phyloP scores from a whole-genome alignment of 64 coral and sea anemone species.

The Cladopsammia gracilis region DNA sequence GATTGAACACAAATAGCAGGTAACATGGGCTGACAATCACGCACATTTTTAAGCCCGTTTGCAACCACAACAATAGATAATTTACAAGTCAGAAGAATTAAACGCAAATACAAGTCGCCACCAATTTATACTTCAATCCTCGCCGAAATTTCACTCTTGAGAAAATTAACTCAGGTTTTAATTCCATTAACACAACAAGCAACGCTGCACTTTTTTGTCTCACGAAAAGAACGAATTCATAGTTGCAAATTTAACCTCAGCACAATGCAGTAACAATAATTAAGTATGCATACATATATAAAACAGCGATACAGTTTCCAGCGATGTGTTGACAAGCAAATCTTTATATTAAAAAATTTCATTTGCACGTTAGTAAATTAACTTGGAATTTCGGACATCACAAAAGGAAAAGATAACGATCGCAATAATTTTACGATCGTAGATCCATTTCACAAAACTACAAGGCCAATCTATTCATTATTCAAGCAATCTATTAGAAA shows the following conservation, averaged over 20 bases:
- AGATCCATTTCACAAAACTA: not conserved
- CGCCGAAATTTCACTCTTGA: slow-evolving; percentile 24
- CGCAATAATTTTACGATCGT: not conserved
- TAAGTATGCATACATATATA: not conserved
- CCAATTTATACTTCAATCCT: too few relatives aligned
- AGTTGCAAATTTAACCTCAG: not conserved
- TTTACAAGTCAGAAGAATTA: slow-evolving; percentile 23
- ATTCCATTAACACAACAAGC: slow-evolving; percentile 25
- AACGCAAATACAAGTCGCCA: not conserved
- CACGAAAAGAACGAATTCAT: not conserved
- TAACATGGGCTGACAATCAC: not conserved
- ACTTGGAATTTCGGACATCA: not conserved
- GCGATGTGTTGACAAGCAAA: too few relatives aligned
- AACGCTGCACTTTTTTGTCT: not conserved
- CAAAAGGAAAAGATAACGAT: not conserved
- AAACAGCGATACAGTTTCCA: too few relatives aligned
- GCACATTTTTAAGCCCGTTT: not conserved
- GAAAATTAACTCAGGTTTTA: slow-evolving; percentile 37
- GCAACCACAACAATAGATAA: slow-evolving; percentile 1
- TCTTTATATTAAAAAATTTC: not conserved
- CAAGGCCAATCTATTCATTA: not conserved
- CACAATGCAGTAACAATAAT: not conserved
- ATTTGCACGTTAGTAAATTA: not conserved
- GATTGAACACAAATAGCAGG: not conserved
- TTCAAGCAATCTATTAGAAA: not conserved